phyloP scores from a whole-genome alignment of 2,888 invertebrate genomes.

The Agrochola circellaris region DNA sequence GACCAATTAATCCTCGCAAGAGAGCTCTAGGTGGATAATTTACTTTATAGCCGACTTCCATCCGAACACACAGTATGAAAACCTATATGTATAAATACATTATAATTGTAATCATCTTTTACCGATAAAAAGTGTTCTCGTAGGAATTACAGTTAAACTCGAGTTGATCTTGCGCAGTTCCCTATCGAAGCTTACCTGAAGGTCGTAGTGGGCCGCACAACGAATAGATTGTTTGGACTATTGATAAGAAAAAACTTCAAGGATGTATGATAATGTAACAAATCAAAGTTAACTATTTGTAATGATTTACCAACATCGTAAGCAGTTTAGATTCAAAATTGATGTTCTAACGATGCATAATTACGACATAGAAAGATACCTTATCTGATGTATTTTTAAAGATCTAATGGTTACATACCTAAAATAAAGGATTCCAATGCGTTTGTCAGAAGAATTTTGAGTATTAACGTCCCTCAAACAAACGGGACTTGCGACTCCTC shows the following conservation, averaged over 20 bases:
- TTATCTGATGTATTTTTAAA: neutral
- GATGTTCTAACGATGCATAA: neutral
- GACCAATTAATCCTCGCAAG: slow-evolving; percentile 41
- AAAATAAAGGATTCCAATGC: neutral
- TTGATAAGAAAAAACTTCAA: slow-evolving; percentile 70
- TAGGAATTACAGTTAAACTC: slow-evolving; percentile 18
- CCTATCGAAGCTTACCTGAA: slow-evolving; percentile 66
- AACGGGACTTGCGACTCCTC: neutral
- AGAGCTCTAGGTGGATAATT: slow-evolving; percentile 40
- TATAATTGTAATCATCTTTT: slow-evolving; percentile 19
- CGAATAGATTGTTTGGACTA: slow-evolving; percentile 67
- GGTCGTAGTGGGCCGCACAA: slow-evolving; percentile 65
- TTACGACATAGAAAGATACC: no score
- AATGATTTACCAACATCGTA: slow-evolving; percentile 42
- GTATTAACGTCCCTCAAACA: neutral
- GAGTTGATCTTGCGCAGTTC: slow-evolving; percentile 51
- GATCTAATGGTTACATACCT: neutral
- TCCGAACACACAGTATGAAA: slow-evolving; percentile 13
- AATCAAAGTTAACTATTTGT: slow-evolving; percentile 64
- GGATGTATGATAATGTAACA: slow-evolving; percentile 65
- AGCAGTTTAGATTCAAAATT: slow-evolving; percentile 2
- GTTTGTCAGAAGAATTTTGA: neutral
- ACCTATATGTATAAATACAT: neutral
- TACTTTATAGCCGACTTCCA: slow-evolving; percentile 32
- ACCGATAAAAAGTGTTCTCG: slow-evolving; percentile 16